phyloP scores from a whole-genome alignment of 2,797 vertebrate species.

The Molossus molossus region DNA sequence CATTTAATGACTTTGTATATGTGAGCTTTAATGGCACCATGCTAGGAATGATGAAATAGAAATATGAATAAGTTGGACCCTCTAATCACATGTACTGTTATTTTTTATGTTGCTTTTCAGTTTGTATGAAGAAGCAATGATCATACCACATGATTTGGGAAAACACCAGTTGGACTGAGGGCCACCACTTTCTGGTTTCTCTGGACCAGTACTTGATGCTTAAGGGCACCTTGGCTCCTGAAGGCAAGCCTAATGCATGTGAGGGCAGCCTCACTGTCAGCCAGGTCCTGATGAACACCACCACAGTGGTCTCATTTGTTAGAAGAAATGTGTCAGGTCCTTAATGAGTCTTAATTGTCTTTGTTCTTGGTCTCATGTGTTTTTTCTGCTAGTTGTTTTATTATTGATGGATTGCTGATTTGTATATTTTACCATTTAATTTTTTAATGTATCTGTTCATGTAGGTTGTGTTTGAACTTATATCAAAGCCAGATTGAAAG shows the following conservation, averaged over 20 bases:
- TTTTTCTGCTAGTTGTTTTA: background rate
- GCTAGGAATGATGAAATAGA: background rate
- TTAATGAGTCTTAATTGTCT: background rate
- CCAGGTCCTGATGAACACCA: background rate
- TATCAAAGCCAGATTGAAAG: background rate
- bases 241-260: background rate
- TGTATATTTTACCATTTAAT: background rate
- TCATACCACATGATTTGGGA: background rate
- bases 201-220: background rate
- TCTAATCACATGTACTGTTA: background rate
- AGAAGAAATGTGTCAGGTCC: background rate
- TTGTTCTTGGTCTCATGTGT: background rate
- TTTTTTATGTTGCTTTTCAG: background rate
- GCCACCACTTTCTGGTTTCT: background rate
- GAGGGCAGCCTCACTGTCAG: background rate
- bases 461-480: background rate
- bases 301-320: background rate
- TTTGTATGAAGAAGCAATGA: background rate
- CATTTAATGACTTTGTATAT: background rate
- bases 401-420: background rate
- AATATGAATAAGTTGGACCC: background rate
- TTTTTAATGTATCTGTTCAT: background rate
- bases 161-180: background rate
- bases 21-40: constrained; percentile 1
- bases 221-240: background rate